Evolutionary conservation across 1,140 invertebrate species (phyloP).

Genomic region (Triops cancriformis): DNA sequence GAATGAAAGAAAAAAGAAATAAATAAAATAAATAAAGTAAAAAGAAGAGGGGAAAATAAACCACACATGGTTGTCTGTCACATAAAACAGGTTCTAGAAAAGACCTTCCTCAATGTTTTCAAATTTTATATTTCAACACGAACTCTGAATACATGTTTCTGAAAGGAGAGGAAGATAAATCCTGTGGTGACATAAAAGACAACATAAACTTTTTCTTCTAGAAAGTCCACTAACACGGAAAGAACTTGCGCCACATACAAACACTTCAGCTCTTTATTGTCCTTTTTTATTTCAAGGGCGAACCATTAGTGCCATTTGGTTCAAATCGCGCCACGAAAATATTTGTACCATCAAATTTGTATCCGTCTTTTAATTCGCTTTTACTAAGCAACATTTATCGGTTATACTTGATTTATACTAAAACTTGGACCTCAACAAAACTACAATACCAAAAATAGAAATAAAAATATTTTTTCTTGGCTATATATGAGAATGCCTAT

Average conservation of each 20-base stretch:
- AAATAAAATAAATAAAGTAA: neutral
- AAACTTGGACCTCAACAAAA: slow-evolving; percentile 3
- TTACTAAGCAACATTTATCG: neutral
- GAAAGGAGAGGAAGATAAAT: too few species aligned
- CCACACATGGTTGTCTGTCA: neutral
- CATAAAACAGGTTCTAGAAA: neutral
- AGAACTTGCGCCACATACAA: neutral
- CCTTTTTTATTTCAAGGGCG: neutral
- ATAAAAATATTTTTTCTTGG: neutral
- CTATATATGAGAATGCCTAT: neutral
- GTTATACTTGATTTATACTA: neutral
- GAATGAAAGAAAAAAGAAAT: neutral
- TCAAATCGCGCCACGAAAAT: neutral
- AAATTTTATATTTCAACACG: too few species aligned
- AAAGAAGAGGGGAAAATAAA: neutral
- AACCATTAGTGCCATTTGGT: neutral
- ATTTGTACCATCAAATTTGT: slow-evolving; percentile 8
- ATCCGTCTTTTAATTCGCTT: neutral
- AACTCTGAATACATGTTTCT: too few species aligned
- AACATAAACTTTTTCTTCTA: too few species aligned
- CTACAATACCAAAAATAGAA: neutral
- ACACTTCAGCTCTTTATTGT: neutral
- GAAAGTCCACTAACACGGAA: neutral
- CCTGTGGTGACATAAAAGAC: too few species aligned
- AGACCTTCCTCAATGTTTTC: too few species aligned